A percentile compares a stretch with the other conserved stretches of the same genome.
Conservation (phyloP, 2,797 vertebrate genomes). For the Poeciliopsis turneri region DNA sequence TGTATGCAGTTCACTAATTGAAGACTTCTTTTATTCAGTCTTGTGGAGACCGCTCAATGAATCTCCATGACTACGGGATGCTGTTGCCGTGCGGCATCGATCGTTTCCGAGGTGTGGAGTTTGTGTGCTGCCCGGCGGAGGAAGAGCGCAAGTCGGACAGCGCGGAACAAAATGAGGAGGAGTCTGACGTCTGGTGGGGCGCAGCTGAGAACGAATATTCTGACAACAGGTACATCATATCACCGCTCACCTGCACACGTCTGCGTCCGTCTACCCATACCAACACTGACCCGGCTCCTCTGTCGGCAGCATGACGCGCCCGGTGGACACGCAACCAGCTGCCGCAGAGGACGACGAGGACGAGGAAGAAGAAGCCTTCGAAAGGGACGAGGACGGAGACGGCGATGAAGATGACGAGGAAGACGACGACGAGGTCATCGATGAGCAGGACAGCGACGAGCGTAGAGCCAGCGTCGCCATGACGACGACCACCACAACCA, state of each 20-base stretch:
- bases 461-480: constrained; percentile 89
- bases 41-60: constrained; percentile 94
- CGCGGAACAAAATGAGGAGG: constrained; percentile 86
- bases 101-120: constrained; percentile 96
- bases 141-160: constrained; percentile 85
- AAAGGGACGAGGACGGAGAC: constrained; percentile 77
- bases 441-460: constrained; percentile 88
- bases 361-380: constrained; percentile 78
- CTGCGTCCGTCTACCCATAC: not conserved
- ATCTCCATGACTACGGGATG: constrained; percentile 96
- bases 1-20: not conserved
- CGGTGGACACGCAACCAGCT: constrained; percentile 81
- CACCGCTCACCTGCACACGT: not conserved
- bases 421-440: constrained; percentile 74
- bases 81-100: constrained; percentile 95
- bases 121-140: constrained; percentile 93
- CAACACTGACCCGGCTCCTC: constrained; percentile 10
- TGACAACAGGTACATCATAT: constrained; percentile 85
- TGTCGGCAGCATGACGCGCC: constrained; percentile 77
- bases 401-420: constrained; percentile 64
- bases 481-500: constrained; percentile 95
- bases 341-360: constrained; percentile 79
- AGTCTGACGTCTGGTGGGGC: constrained; percentile 98
- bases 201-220: constrained; percentile 90
- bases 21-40: constrained; percentile 78